These are phyloP conservation scores for Pterostichus madidus DNA, from an alignment of 2,888 invertebrate genomes.

Conservation along the genomic window DNA sequence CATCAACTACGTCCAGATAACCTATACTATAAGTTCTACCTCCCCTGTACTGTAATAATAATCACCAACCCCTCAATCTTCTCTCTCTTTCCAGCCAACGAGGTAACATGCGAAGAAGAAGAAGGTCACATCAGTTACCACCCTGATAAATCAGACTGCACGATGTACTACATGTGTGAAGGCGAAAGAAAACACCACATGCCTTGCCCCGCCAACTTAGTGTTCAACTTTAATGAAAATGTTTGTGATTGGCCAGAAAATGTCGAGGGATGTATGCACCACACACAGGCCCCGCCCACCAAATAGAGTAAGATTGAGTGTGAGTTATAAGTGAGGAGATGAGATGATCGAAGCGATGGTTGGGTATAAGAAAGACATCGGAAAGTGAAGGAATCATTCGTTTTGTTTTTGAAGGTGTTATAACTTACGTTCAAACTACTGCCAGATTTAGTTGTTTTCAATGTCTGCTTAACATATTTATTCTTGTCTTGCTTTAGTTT, in stretches of 20 bases:
- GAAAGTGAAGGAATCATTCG: too few species aligned
- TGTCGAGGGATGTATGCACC: slow-evolving; percentile 90
- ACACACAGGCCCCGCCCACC: slow-evolving; percentile 83
- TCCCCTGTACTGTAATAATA: slow-evolving; percentile 12
- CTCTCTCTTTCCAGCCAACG: slow-evolving; percentile 83
- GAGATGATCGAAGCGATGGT: too few species aligned
- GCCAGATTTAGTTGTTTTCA: too few species aligned
- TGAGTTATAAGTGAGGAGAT: background rate
- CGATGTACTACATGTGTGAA: slow-evolving; percentile 97
- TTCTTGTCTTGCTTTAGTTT: too few species aligned
- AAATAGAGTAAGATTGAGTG: slow-evolving; percentile 65
- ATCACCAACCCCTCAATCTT: background rate
- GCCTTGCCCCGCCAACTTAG: slow-evolving; percentile 95
- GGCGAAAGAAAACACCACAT: slow-evolving; percentile 97
- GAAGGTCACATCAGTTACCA: slow-evolving; percentile 98
- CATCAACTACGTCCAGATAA: too few species aligned
- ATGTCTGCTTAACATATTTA: too few species aligned
- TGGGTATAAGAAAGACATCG: too few species aligned
- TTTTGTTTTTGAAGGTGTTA: too few species aligned
- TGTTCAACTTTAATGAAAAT: slow-evolving; percentile 95
- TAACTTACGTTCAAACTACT: too few species aligned
- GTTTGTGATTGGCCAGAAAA: slow-evolving; percentile 98
- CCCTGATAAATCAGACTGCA: slow-evolving; percentile 93
- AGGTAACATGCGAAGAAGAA: slow-evolving; percentile 94
- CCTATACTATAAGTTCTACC: too few species aligned